Evolutionary conservation across 1,140 invertebrate genomes (phyloP).

Genomic region (Chlorops oryzae): DNA sequence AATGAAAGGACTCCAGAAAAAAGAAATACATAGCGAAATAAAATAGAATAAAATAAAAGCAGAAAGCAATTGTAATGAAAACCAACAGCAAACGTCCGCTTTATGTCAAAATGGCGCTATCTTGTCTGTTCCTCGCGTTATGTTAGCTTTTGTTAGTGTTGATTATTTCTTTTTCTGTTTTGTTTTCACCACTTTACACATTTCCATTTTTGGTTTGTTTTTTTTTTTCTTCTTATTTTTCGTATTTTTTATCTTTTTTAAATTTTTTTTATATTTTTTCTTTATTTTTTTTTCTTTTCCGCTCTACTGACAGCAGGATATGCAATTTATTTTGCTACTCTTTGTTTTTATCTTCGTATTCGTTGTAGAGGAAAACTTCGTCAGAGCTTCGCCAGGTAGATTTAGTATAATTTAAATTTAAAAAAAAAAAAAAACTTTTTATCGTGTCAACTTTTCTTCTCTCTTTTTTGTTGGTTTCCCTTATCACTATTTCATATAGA

Average conservation of each 20-base stretch:
- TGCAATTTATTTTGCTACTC: no score
- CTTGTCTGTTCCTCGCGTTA: neutral
- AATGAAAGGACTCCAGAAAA: no score
- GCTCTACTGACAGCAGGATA: no score
- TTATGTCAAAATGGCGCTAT: neutral
- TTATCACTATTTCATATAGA: neutral
- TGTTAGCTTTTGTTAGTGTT: neutral
- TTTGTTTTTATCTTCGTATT: no score
- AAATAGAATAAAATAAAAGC: neutral
- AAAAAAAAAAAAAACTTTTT: no score
- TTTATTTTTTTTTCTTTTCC: neutral
- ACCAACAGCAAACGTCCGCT: no score
- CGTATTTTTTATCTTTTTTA: conserved; percentile 15
- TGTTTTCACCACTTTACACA: neutral
- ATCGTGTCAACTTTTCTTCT: no score
- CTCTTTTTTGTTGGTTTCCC: no score
- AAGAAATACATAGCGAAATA: neutral
- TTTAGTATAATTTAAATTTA: no score
- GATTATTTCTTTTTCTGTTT: neutral
- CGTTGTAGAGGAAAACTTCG: no score
- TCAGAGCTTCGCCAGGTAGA: no score
- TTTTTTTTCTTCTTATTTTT: neutral
- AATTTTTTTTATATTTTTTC: neutral
- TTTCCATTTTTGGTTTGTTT: neutral
- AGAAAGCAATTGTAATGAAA: neutral